Evolutionary conservation across 2,797 vertebrate genomes (phyloP).

Genomic region (Sus cebifrons): DNA sequence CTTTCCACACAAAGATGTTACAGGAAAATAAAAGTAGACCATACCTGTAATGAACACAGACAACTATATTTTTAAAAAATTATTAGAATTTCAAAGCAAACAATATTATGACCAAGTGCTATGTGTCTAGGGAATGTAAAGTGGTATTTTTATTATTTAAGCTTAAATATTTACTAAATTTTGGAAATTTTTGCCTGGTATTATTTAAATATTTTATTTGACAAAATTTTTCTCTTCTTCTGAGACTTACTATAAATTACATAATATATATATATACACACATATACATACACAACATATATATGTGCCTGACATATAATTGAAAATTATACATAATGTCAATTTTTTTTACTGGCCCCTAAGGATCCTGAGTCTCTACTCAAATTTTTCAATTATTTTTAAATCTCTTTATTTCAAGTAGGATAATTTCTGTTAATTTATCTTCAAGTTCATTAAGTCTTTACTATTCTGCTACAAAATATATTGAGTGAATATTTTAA

Average conservation of each 20-base stretch:
- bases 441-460: not conserved
- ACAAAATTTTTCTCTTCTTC: not conserved
- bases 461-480: not conserved
- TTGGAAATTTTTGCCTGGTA: not conserved
- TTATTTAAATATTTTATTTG: slow-evolving; percentile 1
- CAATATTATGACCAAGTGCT: not conserved
- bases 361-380: not conserved
- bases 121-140: not conserved
- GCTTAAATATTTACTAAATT: not conserved
- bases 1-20: not conserved
- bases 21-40: not conserved
- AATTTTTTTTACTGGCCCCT: not conserved
- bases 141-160: not conserved
- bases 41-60: not conserved
- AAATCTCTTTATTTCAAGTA: not conserved
- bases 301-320: not conserved
- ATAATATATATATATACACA: not conserved
- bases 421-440: not conserved
- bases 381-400: slow-evolving; percentile 1
- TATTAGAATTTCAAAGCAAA: not conserved
- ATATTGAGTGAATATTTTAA: not conserved
- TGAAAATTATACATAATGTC: not conserved
- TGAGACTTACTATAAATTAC: not conserved
- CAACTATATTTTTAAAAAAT: not conserved
- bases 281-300: not conserved